A percentile compares a stretch with the other conserved stretches of the same genome.
Conservation (phyloP, 2,113 vertebrate genomes). For the Brachyhypopomus gauderio region DNA sequence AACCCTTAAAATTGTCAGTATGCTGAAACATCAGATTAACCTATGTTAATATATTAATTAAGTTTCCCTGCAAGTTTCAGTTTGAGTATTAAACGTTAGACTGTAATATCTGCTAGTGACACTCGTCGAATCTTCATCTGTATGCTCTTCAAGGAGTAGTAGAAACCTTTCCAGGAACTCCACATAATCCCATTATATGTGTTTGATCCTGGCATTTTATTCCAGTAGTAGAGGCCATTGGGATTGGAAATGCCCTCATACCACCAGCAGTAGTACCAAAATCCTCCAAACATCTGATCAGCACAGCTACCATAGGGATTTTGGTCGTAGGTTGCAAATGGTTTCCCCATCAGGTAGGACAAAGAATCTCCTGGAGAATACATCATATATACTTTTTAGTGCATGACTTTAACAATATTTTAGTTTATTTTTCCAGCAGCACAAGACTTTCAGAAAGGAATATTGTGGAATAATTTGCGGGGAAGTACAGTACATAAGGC, state of each 20-base stretch:
- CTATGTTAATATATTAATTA: too few relatives aligned
- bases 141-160: constrained; percentile 54
- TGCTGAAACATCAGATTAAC: too few relatives aligned
- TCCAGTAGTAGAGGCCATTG: constrained; percentile 63
- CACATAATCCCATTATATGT: constrained; percentile 37
- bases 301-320: background rate
- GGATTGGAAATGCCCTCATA: constrained; percentile 71
- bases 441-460: too few relatives aligned
- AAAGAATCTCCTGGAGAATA: constrained; percentile 23
- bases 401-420: too few relatives aligned
- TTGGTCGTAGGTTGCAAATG: constrained; percentile 9
- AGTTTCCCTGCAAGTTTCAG: too few relatives aligned
- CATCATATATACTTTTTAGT: background rate
- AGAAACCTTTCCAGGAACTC: constrained; percentile 23
- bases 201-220: background rate
- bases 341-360: constrained; percentile 2
- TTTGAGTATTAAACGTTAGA: too few relatives aligned
- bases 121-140: constrained; percentile 58
- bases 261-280: constrained; percentile 67
- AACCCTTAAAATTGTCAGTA: too few relatives aligned
- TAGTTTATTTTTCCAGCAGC: too few relatives aligned
- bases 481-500: too few relatives aligned
- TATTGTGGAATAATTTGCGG: too few relatives aligned
- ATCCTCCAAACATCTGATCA: background rate
- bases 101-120: background rate